Percentiles rank a stretch among this genome's conserved stretches.
phyloP scores from a whole-genome alignment of 2,888 invertebrate species.

The Yponomeuta sedellus region DNA sequence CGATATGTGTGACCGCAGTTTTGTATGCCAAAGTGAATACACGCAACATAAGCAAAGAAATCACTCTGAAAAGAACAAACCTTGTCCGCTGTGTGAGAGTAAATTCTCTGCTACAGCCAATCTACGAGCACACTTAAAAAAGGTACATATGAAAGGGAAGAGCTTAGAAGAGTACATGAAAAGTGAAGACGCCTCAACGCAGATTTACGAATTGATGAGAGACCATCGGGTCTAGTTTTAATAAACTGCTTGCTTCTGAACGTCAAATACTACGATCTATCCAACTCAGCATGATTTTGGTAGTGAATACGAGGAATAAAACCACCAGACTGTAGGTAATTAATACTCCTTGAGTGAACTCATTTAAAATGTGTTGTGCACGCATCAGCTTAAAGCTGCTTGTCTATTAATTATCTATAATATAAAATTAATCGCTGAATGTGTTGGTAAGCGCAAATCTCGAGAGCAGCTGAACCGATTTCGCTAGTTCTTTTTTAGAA shows the following conservation, averaged over 20 bases:
- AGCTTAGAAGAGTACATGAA: slow-evolving; percentile 37
- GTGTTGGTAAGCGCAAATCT: too few species aligned
- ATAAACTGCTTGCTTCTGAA: not conserved
- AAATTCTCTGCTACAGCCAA: slow-evolving; percentile 40
- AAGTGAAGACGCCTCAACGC: slow-evolving; percentile 28
- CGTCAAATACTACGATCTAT: too few species aligned
- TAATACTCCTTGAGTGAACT: too few species aligned
- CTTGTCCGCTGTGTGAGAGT: slow-evolving; percentile 37
- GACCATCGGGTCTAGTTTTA: slow-evolving; percentile 28
- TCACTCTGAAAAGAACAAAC: slow-evolving; percentile 37
- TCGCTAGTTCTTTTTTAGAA: too few species aligned
- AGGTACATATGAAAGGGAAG: slow-evolving; percentile 39
- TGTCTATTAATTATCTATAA: too few species aligned
- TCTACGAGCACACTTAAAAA: slow-evolving; percentile 44
- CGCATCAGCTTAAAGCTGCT: too few species aligned
- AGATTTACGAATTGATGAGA: slow-evolving; percentile 36
- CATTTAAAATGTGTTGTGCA: too few species aligned
- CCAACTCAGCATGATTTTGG: too few species aligned
- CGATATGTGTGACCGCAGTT: slow-evolving; percentile 28
- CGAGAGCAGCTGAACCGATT: too few species aligned
- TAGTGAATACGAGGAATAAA: too few species aligned
- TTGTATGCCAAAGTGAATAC: slow-evolving; percentile 6
- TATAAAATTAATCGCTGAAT: too few species aligned
- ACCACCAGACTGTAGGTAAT: too few species aligned
- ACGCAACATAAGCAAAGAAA: slow-evolving; percentile 35